phyloP scores from a whole-genome alignment of 1,140 invertebrate species.

The Papilio polyxenes region DNA sequence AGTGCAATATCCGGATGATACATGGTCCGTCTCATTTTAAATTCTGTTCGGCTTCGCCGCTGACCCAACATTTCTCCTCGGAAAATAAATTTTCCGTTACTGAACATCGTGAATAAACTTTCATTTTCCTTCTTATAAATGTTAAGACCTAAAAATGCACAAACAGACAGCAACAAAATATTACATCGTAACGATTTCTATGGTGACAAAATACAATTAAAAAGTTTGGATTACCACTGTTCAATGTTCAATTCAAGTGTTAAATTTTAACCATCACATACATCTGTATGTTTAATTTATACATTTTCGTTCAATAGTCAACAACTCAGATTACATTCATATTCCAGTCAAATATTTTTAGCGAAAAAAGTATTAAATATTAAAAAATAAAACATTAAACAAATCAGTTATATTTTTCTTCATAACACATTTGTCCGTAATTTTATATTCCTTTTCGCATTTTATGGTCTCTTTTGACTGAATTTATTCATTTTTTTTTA shows the following conservation, averaged over 20 bases:
- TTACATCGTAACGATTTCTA: conserved; percentile 12
- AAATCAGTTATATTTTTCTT: no score
- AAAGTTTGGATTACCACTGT: not conserved
- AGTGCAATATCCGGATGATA: conserved; percentile 26
- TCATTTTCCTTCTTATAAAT: not conserved
- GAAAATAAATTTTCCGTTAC: conserved; percentile 15
- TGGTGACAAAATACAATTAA: conserved; percentile 3
- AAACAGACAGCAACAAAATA: not conserved
- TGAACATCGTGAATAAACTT: conserved; percentile 9
- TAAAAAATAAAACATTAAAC: no score
- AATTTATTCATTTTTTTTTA: no score
- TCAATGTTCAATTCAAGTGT: not conserved
- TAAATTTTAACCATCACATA: no score
- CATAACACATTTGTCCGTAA: no score
- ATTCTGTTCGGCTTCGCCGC: conserved; percentile 10
- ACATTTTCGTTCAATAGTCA: no score
- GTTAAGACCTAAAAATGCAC: not conserved
- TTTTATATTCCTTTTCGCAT: no score
- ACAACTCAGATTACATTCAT: no score
- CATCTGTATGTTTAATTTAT: no score
- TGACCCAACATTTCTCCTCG: conserved; percentile 10
- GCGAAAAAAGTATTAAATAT: no score
- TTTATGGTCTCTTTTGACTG: no score
- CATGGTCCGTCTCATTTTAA: conserved; percentile 25
- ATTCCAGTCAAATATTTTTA: no score